Evolutionary conservation across 2,113 vertebrate species (phyloP).

Genomic region (Neomonachus schauinslandi): DNA sequence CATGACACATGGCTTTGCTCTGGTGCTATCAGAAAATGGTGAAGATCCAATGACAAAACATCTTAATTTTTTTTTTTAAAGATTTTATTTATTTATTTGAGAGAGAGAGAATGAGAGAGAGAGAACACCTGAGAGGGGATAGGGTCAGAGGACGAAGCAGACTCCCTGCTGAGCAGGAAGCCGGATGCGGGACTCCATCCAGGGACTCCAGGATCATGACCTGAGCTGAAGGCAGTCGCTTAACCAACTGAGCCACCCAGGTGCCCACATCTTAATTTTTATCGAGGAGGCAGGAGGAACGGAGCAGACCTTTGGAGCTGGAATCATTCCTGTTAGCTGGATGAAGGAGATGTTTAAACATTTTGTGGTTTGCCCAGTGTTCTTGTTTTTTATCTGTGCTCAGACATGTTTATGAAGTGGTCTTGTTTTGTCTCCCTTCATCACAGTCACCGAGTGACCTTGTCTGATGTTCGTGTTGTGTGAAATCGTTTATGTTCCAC

Average conservation of each 20-base stretch:
- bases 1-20: neutral
- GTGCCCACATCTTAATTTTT: neutral
- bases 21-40: neutral
- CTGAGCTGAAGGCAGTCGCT: no score
- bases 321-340: accelerated
- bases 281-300: neutral
- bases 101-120: no score
- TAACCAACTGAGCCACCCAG: no score
- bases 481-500: neutral
- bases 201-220: no score
- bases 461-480: neutral
- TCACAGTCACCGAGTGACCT: neutral
- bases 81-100: no score
- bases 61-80: neutral
- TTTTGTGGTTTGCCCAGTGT: neutral
- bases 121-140: no score
- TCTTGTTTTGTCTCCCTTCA: neutral
- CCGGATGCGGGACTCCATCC: no score
- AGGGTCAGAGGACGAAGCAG: no score
- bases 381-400: neutral
- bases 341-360: neutral
- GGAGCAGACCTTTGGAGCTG: neutral
- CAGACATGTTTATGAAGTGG: no score
- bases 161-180: no score
- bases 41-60: neutral